A percentile compares a stretch with the other conserved stretches of the same genome.
Conservation (phyloP, 2,888 invertebrate genomes). For the Rhimphoctona megacephalus region DNA sequence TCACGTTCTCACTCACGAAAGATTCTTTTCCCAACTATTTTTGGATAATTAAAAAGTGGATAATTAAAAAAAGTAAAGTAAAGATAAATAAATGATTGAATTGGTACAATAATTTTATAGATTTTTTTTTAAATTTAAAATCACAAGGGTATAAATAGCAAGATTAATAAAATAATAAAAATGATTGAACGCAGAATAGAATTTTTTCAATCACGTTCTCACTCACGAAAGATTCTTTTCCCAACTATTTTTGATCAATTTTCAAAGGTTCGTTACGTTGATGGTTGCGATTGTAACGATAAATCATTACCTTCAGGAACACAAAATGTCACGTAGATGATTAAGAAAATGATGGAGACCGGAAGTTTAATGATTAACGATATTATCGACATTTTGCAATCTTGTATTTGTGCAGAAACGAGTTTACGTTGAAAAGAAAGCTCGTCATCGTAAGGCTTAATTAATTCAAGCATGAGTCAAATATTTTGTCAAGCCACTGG, state of each 20-base stretch:
- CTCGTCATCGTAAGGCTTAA: background rate
- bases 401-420: background rate
- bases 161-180: background rate
- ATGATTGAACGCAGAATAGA: background rate
- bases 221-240: background rate
- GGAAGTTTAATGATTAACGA: slow-evolving; percentile 14
- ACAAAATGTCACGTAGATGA: background rate
- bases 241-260: background rate
- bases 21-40: too few relatives aligned
- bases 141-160: background rate
- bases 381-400: background rate
- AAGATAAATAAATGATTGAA: background rate
- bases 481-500: background rate
- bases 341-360: slow-evolving; percentile 4
- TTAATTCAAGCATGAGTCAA: background rate
- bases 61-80: background rate
- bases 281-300: background rate
- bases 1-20: too few relatives aligned
- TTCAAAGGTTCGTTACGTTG: background rate
- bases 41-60: too few relatives aligned
- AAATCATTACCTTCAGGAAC: background rate
- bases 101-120: background rate
- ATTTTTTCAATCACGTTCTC: background rate
- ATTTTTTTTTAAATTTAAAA: too few relatives aligned
- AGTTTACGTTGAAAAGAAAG: background rate